Base-by-base conservation (phyloP, 2,888 invertebrate genomes). In the Idaea biselata region DNA sequence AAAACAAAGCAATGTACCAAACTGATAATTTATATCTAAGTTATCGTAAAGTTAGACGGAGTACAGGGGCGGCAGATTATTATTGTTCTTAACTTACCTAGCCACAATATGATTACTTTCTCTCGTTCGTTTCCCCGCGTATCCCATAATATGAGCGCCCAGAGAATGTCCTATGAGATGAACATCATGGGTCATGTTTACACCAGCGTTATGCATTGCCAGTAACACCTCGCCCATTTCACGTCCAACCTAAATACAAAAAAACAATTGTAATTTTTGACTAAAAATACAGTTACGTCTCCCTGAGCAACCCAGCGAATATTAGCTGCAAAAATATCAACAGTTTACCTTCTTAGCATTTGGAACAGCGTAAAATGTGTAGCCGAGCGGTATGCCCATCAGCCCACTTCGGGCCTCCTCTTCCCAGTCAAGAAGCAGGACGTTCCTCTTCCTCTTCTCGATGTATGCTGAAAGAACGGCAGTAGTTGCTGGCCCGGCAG, bases 141-240 rank as follows among this genome's bases (percentile, higher is more conserved):
- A 83, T 0, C 83, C 91, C 82, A 89, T 85, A 32, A 91, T 65
- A 59, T 93, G 93, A 1, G 90, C 91, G 1, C 93, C 93, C 1
- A 93, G 75, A 0, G 93, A 93, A 66, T 93, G 91, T 0, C 91
- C 93, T 18, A 92, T 68, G 1, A 92, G 75, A 55, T 93, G 92
- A 0, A 91, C 71, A 6, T 77, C 76, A 6, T 77, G 76, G 0
- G 80, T 78, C 71, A 85, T 78, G 63, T 83, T 80, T 11, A 92
- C 68, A 16, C 93, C 93, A 16, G 77, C 74, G 33, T 71, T 65
- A 0, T 81, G 75, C 7, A 92, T 72, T 7, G 70, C 76, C 5
- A 86, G 72, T 18, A 91, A 66, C 1, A 87, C 79, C 1, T 75
- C 72, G 0, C 89, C 91, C 55, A 89, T 63, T 16, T 76, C 68